Conservation (phyloP, 1,140 invertebrate species). For the Lucilia sericata region DNA sequence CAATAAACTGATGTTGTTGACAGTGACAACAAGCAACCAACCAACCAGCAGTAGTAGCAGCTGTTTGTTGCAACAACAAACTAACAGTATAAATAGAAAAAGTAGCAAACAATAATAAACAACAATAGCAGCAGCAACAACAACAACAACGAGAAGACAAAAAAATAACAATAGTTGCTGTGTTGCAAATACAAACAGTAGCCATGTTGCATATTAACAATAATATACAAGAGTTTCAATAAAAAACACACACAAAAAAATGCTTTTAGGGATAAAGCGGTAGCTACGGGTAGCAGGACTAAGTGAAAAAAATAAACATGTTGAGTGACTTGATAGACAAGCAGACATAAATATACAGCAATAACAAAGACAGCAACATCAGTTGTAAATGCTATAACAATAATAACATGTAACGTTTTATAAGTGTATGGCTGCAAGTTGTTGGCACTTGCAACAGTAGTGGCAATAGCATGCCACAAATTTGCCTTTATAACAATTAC, state of each 20-base stretch:
- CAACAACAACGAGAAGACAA: neutral
- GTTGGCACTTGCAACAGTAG: neutral
- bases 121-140: neutral
- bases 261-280: no score
- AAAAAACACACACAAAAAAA: neutral
- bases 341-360: conserved; percentile 10
- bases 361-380: conserved; percentile 21
- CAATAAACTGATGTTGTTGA: conserved; percentile 23
- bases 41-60: neutral
- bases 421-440: neutral
- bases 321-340: conserved; percentile 41
- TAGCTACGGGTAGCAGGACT: neutral
- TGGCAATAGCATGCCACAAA: conserved; percentile 5
- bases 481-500: neutral
- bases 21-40: conserved; percentile 28
- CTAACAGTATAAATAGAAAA: conserved; percentile 13
- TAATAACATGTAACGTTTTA: no score
- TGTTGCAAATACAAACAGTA: neutral
- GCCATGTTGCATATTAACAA: conserved; percentile 7
- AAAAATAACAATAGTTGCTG: no score
- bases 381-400: neutral
- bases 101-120: neutral
- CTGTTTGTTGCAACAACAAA: neutral
- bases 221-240: neutral
- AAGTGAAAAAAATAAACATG: neutral